Evolutionary conservation across 1,140 invertebrate genomes (phyloP).

Genomic region (Drosophila bocki): DNA sequence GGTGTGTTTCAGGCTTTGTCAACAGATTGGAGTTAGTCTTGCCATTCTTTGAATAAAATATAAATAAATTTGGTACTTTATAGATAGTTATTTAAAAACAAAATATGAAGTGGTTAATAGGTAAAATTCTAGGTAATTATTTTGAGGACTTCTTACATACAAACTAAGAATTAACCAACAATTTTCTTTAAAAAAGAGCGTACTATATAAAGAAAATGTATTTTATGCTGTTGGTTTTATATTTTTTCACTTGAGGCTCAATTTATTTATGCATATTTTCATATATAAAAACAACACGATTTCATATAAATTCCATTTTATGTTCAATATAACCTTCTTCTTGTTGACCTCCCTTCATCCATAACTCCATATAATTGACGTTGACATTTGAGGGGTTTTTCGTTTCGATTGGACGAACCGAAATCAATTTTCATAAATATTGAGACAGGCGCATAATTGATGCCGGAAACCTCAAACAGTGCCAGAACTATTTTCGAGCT

Average conservation of each 20-base stretch:
- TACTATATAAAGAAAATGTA: too few relatives aligned
- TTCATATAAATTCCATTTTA: not conserved
- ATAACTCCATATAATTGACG: conserved; percentile 70
- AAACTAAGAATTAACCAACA: too few relatives aligned
- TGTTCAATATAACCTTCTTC: not conserved
- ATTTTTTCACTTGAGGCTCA: not conserved
- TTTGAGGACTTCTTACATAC: too few relatives aligned
- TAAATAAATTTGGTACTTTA: too few relatives aligned
- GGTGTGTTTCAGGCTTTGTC: conserved; percentile 29
- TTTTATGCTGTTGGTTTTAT: too few relatives aligned
- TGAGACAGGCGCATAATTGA: conserved; percentile 81
- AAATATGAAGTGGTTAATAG: too few relatives aligned
- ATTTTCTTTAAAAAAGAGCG: too few relatives aligned
- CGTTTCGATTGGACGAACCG: conserved; percentile 22
- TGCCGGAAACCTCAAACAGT: conserved; percentile 43
- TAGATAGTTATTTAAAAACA: not conserved
- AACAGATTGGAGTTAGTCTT: conserved; percentile 34
- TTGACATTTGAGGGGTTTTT: conserved; percentile 69
- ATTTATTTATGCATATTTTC: not conserved
- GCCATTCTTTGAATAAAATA: not conserved
- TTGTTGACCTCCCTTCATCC: conserved; percentile 1
- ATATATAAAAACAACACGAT: not conserved
- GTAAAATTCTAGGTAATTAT: too few relatives aligned
- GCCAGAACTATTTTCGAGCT: conserved; percentile 55
- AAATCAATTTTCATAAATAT: conserved; percentile 84